Evolutionary conservation across 1,140 invertebrate genomes (phyloP), one percentile per base, ranked within the genome.

Genomic region (Mamestra configurata): DNA sequence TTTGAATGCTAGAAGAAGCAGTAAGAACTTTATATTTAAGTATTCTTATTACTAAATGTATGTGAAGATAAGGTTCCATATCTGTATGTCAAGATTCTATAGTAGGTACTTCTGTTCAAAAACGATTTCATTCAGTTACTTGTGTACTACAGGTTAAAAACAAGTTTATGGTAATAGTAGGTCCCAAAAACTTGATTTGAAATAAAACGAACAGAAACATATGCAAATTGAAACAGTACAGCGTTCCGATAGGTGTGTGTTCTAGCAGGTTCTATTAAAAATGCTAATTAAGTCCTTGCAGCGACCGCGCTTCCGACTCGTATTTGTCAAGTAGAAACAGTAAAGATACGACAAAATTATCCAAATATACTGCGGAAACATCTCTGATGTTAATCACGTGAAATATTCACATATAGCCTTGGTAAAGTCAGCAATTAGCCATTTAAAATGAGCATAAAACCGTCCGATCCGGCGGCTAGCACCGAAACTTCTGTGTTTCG

Each of bases 381-480:
- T 66, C 37, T n/a, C 7, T 51, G 27, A 51, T 27, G 46, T 31
- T 71, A 53, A 35, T 55, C n/a, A 20, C n/a, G 11, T 72, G n/a
- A 35, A 53, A 72, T 72, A 72, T 72, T 55, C 70, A 71, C 13
- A 55, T 35, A 43, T 3, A 57, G 20, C 24, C 46, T 27, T 35
- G 11, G 68, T 24, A 37, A 72, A 53, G 10, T 18, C 66, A 27
- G 68, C 68, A 72, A 79, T 71, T 79, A 79, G 53, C 40, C 66
- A 71, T 72, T 55, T 79, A 71, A 71, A 70, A 64, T 20, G 61
- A 57, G 35, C 76, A 68, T 46, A 53, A 77, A 49, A 59, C 66
- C 53, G 18, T 57, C 46, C 27, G 15, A 49, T 53, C 13, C 15
- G 27, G 64, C 15, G 53, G n/a, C 15, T 77, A 70, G 55, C 35